Evolutionary conservation across 2,113 vertebrate genomes (phyloP).

Genomic region (Bambusicola thoracicus): DNA sequence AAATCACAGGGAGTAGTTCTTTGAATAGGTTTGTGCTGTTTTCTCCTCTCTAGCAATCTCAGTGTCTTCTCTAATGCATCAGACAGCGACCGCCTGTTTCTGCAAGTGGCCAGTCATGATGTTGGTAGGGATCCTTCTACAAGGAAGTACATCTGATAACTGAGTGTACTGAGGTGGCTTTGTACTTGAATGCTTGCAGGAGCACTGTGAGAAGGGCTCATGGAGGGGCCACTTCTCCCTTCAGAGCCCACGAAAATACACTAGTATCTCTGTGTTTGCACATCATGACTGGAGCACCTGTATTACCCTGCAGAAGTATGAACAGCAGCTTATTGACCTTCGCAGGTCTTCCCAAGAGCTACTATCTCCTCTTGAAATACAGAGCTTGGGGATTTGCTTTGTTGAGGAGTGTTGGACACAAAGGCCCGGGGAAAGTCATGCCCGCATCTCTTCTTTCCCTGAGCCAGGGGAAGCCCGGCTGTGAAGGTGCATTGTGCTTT

Average conservation of each 20-base stretch:
- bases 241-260: background rate
- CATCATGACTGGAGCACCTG: rapidly evolving
- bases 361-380: background rate
- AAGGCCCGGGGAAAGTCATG: background rate
- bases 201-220: rapidly evolving
- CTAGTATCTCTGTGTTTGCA: rapidly evolving
- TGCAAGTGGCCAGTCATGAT: background rate
- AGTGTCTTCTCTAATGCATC: background rate
- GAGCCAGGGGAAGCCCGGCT: rapidly evolving
- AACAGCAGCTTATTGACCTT: background rate
- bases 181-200: background rate
- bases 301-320: background rate
- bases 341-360: background rate
- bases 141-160: background rate
- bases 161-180: rapidly evolving
- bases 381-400: background rate
- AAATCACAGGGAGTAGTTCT: background rate
- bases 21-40: background rate
- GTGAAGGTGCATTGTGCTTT: rapidly evolving
- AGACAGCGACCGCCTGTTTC: background rate
- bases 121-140: background rate
- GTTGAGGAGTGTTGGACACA: background rate
- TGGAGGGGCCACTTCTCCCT: background rate
- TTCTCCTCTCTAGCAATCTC: background rate
- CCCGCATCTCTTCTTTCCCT: background rate